Base-by-base conservation (phyloP, 1,140 invertebrate genomes). In the Adelges cooleyi region DNA sequence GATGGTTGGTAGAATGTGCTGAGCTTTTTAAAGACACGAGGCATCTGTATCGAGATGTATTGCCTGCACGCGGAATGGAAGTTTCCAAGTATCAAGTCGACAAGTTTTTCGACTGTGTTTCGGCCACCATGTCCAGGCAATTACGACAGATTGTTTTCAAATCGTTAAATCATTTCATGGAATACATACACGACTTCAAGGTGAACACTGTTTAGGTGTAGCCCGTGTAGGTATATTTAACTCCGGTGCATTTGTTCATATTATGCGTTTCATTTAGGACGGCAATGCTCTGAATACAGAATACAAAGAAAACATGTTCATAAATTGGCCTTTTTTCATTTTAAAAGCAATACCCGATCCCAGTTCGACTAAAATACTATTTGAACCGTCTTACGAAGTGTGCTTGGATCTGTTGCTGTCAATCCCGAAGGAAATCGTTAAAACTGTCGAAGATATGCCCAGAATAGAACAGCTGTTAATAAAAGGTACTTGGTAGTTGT, bases 381-480 rank as follows among this genome's bases (percentile, higher is more conserved):
- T 87, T 54, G 77, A 78, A 27, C 87, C 87, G 0, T 75, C 77
- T 4, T 75, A 87, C 18, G 70, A 77, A 0, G 78, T 83, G 23
- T 71, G 87, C 51, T 73, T 77, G 6, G 69, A 72, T 0, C 72
- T 80, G 8, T 76, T 88, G 11, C 72, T 78, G 15, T 74, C 75
- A 36, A 82, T 84, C 69, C 82, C 89, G 53, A 75, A 78, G 20
- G 74, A 78, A 67, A 86, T 92, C 48, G 76, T 90, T 46, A 73
- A 78, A 3, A 83, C 87, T 1, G 84, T 83, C 52, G 72, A 78
- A 38, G 73, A 80, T 17, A 77, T 92, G 69, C 84, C 84, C 2
- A 79, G 82, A 65, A 80, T 94, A 1, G 88, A 94, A 70, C 82
- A 78, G 49, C 78, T 90, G n/a, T 78, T 92, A 73, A 89, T 90